Base-by-base conservation (phyloP, 2,797 vertebrate species). In the Urosaurus nigricauda region DNA sequence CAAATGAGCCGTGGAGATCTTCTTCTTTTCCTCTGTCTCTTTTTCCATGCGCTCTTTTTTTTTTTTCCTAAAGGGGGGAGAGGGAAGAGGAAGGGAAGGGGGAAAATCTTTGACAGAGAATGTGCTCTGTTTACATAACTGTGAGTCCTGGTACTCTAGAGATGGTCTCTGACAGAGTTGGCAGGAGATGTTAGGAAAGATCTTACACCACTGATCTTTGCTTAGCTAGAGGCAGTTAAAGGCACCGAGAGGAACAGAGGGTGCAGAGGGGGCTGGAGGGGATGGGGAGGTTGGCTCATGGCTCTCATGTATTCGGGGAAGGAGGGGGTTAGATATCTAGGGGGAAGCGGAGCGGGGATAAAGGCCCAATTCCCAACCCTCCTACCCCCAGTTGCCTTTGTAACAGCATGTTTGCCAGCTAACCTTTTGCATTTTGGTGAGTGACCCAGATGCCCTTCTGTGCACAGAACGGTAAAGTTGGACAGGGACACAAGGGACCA, bases 201-300 rank as follows among this genome's bases (percentile, higher is more conserved):
- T 97, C 97, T 97, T 95, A 94, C 95, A 96, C 95, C 96, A 97
- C 97, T 98, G 97, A 97, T 97, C 97, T 96, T 95, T 96, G 96
- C 94, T 96, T 97, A 95, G 97, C 97, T 97, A 97, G 96, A 95
- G 97, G 96, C 96, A 47, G 93, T 95, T 91, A 71, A 92, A 96
- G 95, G 95, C 96, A 94, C 88, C 93, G 85, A 89, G 84, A 91
- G 96, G 40, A 96, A 96, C 90, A 95, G 96, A 95, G 95, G 96
- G 96, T 96, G 96, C 94, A 96, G 96, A 95, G 97, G 95, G 96
- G 96, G 95, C 4, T 95, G 92, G 90, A 95, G 91, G 80, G 95
- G 93, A 89, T 94, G 92, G 78, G 90, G 84, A 60, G 92, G 85
- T 0, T 47, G 75, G 78, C 71, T 37, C 58, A 58, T 84, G 60